A percentile compares a stretch with the other conserved stretches of the same genome.
phyloP scores from a whole-genome alignment of 2,888 invertebrate species.

The Amblyteles armatorius region DNA sequence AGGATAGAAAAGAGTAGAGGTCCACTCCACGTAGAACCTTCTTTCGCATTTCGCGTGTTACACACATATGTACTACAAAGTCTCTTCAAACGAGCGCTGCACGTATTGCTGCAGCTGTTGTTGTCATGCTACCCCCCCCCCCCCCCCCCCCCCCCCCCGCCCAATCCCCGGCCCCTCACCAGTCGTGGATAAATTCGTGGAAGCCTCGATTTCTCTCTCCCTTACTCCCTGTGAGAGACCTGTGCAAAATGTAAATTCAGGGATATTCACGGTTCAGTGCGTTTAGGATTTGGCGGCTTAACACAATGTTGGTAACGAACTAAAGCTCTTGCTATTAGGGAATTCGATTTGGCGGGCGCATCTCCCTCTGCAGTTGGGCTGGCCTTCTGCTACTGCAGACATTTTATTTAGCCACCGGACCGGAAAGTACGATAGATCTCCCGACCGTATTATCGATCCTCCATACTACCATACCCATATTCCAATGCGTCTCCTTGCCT shows the following conservation, averaged over 20 bases:
- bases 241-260: constrained; percentile 70
- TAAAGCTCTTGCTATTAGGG: constrained; percentile 74
- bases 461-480: constrained; percentile 10
- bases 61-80: constrained; percentile 16
- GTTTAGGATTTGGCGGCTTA: constrained; percentile 71
- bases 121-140: background rate
- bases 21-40: constrained; percentile 14
- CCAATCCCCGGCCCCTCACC: background rate
- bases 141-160: background rate
- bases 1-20: background rate
- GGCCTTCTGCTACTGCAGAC: constrained; percentile 62
- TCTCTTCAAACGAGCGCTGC: constrained; percentile 36
- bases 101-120: constrained; percentile 6
- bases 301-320: constrained; percentile 75
- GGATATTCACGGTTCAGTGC: constrained; percentile 71
- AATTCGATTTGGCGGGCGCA: constrained; percentile 73
- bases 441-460: constrained; percentile 65
- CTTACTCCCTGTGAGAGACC: constrained; percentile 50
- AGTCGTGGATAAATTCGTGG: constrained; percentile 15
- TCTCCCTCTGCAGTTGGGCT: constrained; percentile 49
- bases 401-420: constrained; percentile 71
- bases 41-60: constrained; percentile 38
- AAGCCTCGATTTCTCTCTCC: constrained; percentile 23
- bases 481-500: background rate
- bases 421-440: constrained; percentile 69